Percentiles rank a stretch among this genome's conserved stretches.
Evolutionary conservation across 2,888 invertebrate genomes (phyloP).

Genomic region (Kuschelorhynchus macadamiae): DNA sequence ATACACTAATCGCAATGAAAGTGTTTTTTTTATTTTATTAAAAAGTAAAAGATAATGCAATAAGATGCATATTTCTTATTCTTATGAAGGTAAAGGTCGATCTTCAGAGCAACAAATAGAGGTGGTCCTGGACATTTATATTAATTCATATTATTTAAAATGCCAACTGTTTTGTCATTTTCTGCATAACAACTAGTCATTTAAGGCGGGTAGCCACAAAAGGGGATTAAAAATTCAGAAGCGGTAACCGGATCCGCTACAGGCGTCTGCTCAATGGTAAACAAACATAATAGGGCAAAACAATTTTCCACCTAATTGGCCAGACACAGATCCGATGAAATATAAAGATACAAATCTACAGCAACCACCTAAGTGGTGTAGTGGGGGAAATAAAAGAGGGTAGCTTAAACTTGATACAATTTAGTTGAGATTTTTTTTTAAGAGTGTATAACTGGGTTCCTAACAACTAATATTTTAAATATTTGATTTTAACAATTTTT

Average conservation of each 20-base stretch:
- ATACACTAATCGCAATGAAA: too few relatives aligned
- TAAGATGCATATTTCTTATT: too few relatives aligned
- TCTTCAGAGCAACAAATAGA: too few relatives aligned
- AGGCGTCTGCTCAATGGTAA: constrained; percentile 49
- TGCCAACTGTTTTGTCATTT: too few relatives aligned
- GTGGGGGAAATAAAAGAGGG: constrained; percentile 40
- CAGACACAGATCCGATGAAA: constrained; percentile 50
- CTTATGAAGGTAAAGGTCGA: too few relatives aligned
- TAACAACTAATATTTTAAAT: background rate
- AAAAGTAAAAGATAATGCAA: too few relatives aligned
- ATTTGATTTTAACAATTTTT: too few relatives aligned
- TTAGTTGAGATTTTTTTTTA: constrained; percentile 37
- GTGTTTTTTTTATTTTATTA: too few relatives aligned
- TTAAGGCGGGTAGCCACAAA: constrained; percentile 3
- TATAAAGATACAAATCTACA: constrained; percentile 59
- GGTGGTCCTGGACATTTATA: too few relatives aligned
- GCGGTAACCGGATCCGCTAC: constrained; percentile 40
- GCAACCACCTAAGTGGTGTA: constrained; percentile 42
- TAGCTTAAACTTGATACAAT: constrained; percentile 34
- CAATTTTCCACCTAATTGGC: constrained; percentile 66
- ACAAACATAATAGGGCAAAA: constrained; percentile 57
- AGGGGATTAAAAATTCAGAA: constrained; percentile 41
- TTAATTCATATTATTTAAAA: too few relatives aligned
- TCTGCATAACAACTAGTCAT: constrained; percentile 7
- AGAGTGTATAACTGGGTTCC: background rate